These are phyloP conservation scores for Drosophila cardini DNA, from an alignment of 1,140 invertebrate genomes.

Conservation along the genomic window DNA sequence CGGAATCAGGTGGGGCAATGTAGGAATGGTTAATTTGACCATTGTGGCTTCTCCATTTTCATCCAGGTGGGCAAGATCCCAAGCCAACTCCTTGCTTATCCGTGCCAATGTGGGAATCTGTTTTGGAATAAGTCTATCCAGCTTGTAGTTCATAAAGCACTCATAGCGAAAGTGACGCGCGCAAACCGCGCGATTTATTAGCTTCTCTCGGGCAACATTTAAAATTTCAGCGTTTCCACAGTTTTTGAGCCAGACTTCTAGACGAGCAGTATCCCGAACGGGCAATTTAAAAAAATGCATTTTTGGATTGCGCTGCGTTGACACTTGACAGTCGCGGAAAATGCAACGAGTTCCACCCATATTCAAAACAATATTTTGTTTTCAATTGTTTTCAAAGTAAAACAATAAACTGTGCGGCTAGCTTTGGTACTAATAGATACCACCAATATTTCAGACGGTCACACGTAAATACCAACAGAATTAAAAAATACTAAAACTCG, in stretches of 20 bases:
- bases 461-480: no score
- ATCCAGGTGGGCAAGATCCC: constrained; percentile 55
- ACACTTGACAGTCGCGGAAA: constrained; percentile 84
- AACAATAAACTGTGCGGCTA: no score
- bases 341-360: constrained; percentile 86
- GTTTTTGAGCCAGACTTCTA: constrained; percentile 84
- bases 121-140: constrained; percentile 57
- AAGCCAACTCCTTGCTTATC: constrained; percentile 47
- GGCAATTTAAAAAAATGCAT: constrained; percentile 86
- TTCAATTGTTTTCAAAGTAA: not conserved
- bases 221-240: constrained; percentile 74
- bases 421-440: no score
- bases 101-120: constrained; percentile 64
- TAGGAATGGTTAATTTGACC: constrained; percentile 47
- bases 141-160: constrained; percentile 85
- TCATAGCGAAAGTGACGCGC: constrained; percentile 85
- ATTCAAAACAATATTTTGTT: not conserved
- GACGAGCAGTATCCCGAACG: constrained; percentile 80
- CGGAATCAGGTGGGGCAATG: constrained; percentile 55
- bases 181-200: constrained; percentile 85
- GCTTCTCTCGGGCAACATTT: constrained; percentile 75
- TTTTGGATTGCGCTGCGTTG: constrained; percentile 79
- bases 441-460: no score
- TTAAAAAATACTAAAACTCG: no score
- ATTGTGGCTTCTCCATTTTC: constrained; percentile 56